phyloP scores from a whole-genome alignment of 2,888 invertebrate species.

The Phortica magna region DNA sequence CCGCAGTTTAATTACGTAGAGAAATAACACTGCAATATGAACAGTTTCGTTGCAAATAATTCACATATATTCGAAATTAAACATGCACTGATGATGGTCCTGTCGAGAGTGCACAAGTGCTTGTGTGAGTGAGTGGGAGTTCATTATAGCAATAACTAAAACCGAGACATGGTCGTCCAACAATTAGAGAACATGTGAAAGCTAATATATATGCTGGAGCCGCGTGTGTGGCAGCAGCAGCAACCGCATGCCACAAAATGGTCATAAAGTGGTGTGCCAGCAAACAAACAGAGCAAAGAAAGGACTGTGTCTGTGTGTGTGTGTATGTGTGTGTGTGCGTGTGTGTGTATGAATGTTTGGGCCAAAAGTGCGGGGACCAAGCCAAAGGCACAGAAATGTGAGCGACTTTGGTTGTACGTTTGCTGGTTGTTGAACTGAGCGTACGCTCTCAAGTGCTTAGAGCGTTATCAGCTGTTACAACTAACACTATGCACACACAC shows the following conservation, averaged over 20 bases:
- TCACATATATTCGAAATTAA: too few relatives aligned
- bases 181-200: constrained; percentile 22
- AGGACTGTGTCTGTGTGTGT: constrained; percentile 2
- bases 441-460: too few relatives aligned
- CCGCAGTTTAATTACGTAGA: too few relatives aligned
- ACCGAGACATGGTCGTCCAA: constrained; percentile 50
- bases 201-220: constrained; percentile 1
- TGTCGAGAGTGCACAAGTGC: not conserved
- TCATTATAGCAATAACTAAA: constrained; percentile 13
- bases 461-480: too few relatives aligned
- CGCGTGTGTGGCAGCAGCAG: constrained; percentile 46
- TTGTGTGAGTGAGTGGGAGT: not conserved
- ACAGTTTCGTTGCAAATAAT: too few relatives aligned
- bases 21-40: too few relatives aligned
- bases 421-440: too few relatives aligned
- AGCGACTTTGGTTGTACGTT: too few relatives aligned
- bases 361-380: not conserved
- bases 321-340: constrained; percentile 32
- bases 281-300: constrained; percentile 23
- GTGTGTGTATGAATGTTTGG: constrained; percentile 20
- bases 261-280: constrained; percentile 41
- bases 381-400: too few relatives aligned
- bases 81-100: not conserved
- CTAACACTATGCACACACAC: not conserved
- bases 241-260: constrained; percentile 39